Percentiles rank a stretch among this genome's conserved stretches.
phyloP scores from a whole-genome alignment of 2,797 vertebrate species.

The Rhinophrynus dorsalis region DNA sequence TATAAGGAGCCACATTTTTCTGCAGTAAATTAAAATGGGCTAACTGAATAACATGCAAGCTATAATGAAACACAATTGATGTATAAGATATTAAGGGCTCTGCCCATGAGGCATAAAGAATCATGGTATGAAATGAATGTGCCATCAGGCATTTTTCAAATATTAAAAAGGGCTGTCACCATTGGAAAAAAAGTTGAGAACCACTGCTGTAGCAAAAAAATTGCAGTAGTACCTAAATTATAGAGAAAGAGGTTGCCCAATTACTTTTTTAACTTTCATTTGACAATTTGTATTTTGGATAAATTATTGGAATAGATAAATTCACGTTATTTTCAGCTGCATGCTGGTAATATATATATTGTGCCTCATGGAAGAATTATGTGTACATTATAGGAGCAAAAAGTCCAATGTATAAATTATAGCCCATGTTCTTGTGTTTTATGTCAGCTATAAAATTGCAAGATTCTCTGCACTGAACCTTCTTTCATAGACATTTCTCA shows the following conservation, averaged over 20 bases:
- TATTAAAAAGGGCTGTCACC: no score
- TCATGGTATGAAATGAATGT: no score
- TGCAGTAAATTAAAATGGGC: no score
- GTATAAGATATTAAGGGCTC: no score
- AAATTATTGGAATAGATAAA: slow-evolving; percentile 57
- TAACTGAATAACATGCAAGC: no score
- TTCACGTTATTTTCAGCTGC: slow-evolving; percentile 55
- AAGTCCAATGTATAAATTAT: slow-evolving; percentile 65
- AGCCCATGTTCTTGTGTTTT: slow-evolving; percentile 65
- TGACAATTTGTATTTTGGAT: slow-evolving; percentile 56
- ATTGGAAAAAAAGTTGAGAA: no score
- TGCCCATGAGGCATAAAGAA: no score
- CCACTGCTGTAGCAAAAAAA: no score
- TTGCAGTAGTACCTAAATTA: no score
- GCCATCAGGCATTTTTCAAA: no score
- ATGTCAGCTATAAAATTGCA: slow-evolving; percentile 72
- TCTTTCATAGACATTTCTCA: not conserved
- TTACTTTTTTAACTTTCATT: slow-evolving; percentile 28
- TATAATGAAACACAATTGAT: no score
- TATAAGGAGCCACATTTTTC: no score
- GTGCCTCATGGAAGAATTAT: slow-evolving; percentile 65
- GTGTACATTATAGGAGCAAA: slow-evolving; percentile 69
- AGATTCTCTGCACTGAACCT: slow-evolving; percentile 67
- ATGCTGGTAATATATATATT: slow-evolving; percentile 67
- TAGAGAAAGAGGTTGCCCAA: not conserved